Conservation (phyloP, 2,797 vertebrate genomes). For the Acanthurus tractus region DNA sequence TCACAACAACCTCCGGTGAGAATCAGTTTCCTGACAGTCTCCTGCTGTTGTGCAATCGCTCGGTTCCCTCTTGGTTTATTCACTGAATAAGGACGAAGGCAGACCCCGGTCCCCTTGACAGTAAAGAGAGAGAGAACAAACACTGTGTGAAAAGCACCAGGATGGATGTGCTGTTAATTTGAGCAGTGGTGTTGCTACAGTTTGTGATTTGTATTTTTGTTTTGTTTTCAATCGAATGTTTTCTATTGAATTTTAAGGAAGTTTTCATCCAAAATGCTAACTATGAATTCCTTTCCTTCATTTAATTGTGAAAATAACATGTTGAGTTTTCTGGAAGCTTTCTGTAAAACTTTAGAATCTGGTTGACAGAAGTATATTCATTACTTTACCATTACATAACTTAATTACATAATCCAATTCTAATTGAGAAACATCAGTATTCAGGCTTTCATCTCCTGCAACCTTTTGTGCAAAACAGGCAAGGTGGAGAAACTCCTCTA, state of each 20-base stretch:
- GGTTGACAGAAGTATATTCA: neutral
- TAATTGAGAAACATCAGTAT: neutral
- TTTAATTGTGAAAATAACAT: neutral
- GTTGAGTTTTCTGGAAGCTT: neutral
- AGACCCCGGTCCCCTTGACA: neutral
- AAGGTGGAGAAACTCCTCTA: neutral
- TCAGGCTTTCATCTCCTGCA: neutral
- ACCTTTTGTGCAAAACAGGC: neutral
- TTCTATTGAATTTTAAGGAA: neutral
- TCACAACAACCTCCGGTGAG: constrained; percentile 77
- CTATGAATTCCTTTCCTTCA: neutral
- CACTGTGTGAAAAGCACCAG: constrained; percentile 3
- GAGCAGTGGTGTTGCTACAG: neutral
- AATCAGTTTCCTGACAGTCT: constrained; percentile 20
- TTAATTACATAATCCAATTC: neutral
- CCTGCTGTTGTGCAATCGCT: neutral
- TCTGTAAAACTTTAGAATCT: neutral
- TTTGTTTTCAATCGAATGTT: neutral
- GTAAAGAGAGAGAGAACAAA: constrained; percentile 11
- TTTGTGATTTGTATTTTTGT: neutral
- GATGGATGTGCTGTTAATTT: neutral
- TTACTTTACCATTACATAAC: neutral
- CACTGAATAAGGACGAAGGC: constrained; percentile 7
- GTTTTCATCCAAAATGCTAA: neutral
- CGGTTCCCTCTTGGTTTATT: constrained; percentile 29